Conservation (phyloP, 2,113 vertebrate species). For the Cygnus buccinator region DNA sequence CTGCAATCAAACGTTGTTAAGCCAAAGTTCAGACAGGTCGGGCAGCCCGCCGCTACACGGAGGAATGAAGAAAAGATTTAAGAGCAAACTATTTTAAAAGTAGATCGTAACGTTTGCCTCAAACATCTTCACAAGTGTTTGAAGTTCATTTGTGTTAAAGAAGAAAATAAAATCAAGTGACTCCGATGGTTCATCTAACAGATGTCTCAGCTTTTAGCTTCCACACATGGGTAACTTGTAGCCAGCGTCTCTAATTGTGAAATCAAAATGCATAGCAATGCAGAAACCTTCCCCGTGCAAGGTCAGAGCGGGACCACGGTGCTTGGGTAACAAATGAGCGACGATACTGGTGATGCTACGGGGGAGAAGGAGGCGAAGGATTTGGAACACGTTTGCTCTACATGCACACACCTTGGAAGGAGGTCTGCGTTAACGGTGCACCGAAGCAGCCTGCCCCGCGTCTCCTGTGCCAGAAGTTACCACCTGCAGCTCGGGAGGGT, state of each 20-base stretch:
- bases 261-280: conserved; percentile 41
- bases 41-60: not conserved
- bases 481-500: not conserved
- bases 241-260: conserved; percentile 31
- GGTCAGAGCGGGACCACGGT: not conserved
- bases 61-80: not conserved
- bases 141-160: not conserved
- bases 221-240: not conserved
- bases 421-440: accelerated
- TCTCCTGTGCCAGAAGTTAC: accelerated
- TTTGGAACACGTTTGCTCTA: not conserved
- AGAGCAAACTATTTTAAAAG: not conserved
- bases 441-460: accelerated
- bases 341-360: accelerated
- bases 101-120: not conserved
- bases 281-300: conserved; percentile 34
- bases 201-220: not conserved
- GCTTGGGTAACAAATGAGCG: not conserved
- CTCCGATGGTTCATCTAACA: not conserved
- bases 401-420: not conserved
- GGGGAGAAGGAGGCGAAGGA: not conserved
- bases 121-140: not conserved
- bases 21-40: not conserved
- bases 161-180: not conserved
- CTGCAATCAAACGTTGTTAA: not conserved